Percentiles rank a stretch among this genome's conserved stretches.
phyloP scores from a whole-genome alignment of 1,140 invertebrate species.

The Drosophila willistoni region DNA sequence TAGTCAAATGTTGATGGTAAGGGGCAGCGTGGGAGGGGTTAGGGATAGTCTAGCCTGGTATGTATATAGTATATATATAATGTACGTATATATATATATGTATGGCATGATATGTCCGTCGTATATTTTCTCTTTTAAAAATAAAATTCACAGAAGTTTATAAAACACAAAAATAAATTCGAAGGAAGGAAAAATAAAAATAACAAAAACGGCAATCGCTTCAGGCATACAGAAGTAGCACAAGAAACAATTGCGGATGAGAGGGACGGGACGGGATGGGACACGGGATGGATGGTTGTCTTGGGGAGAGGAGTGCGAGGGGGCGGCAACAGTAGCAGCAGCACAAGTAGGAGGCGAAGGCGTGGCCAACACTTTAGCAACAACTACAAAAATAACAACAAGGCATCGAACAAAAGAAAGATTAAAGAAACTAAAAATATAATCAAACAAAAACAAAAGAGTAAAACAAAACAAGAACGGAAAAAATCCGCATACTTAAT shows the following conservation, averaged over 20 bases:
- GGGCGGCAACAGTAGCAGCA: not conserved
- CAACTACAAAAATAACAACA: slow-evolving; percentile 13
- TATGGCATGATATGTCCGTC: not conserved
- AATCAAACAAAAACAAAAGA: slow-evolving; percentile 49
- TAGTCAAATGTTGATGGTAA: not conserved
- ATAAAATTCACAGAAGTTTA: slow-evolving; percentile 76
- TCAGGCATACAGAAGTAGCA: slow-evolving; percentile 38
- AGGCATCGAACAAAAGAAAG: slow-evolving; percentile 29
- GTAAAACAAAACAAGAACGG: slow-evolving; percentile 12
- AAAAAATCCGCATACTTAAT: slow-evolving; percentile 25
- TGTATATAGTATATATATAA: slow-evolving; percentile 4
- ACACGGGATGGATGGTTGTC: too few species aligned
- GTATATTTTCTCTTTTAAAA: slow-evolving; percentile 48
- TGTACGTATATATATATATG: slow-evolving; percentile 15
- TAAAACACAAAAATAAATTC: slow-evolving; percentile 78
- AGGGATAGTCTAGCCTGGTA: slow-evolving; percentile 23
- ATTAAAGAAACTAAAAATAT: slow-evolving; percentile 40
- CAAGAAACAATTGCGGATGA: not conserved
- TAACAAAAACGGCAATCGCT: slow-evolving; percentile 67
- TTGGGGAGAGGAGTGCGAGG: slow-evolving; percentile 15
- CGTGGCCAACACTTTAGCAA: slow-evolving; percentile 48
- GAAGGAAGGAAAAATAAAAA: slow-evolving; percentile 77
- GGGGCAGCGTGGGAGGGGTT: slow-evolving; percentile 12
- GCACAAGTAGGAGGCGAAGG: slow-evolving; percentile 4
- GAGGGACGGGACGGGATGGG: not conserved